Conservation (phyloP, 2,797 vertebrate genomes). For the Pangasius macronema region DNA sequence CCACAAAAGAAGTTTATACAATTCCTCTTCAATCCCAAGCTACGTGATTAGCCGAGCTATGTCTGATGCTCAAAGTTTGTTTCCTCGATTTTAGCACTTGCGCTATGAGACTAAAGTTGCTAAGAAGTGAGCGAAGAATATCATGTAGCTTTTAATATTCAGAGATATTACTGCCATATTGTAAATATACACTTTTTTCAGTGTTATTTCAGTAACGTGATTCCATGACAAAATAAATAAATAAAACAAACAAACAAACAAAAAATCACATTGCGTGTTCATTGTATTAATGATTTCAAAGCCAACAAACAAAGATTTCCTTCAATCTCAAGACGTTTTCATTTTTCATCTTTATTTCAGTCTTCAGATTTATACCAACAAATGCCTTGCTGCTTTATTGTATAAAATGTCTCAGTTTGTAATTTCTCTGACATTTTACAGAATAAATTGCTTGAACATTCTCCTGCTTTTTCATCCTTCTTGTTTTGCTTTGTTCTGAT, state of each 20-base stretch:
- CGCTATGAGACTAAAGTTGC: not conserved
- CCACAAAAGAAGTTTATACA: not conserved
- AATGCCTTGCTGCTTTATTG: not conserved
- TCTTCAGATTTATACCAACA: not conserved
- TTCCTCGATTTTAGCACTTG: not conserved
- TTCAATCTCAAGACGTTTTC: slow-evolving; percentile 3
- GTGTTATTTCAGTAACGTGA: not conserved
- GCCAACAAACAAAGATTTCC: not conserved
- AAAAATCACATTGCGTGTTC: not conserved
- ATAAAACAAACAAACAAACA: no score
- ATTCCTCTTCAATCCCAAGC: not conserved
- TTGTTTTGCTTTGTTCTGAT: not conserved
- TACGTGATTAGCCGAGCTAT: not conserved
- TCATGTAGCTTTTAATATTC: not conserved
- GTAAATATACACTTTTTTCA: not conserved
- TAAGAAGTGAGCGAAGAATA: not conserved
- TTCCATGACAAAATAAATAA: not conserved
- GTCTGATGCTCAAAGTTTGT: not conserved
- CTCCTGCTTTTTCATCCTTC: not conserved
- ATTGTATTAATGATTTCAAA: not conserved
- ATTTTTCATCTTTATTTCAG: not conserved
- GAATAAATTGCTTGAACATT: not conserved
- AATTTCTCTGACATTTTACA: not conserved
- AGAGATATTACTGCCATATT: not conserved
- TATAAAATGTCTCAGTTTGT: not conserved